Base-by-base conservation (phyloP, 2,113 vertebrate species). In the Corydoras sp. region DNA sequence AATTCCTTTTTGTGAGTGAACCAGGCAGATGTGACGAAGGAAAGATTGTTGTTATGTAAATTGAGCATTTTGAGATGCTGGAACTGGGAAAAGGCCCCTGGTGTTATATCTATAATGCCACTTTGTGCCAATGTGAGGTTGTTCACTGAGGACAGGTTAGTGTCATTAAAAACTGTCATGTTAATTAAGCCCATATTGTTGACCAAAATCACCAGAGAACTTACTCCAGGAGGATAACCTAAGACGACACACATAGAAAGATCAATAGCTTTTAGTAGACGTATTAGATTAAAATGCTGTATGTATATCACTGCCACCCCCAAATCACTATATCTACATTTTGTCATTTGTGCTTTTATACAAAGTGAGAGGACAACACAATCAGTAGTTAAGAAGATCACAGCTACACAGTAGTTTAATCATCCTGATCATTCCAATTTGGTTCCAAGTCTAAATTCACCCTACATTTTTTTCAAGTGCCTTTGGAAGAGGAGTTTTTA, bases 71-170 rank as follows among this genome's bases (percentile, higher is more conserved):
- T 54, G 9, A 89, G 88, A 54, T 55, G 74, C 2, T 11, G 43
- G 68, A 91, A 85, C 6, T 82, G 81, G 2, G 48, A 1, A 18
- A 90, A 84, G 4, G 90, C 85, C 3, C 79, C 72, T 0, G 72
- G 65, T 0, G 73, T 55, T 3, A 92, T 81, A 0, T 24, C 30
- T 0, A 78, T 78, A 31, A 88, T 66, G 0, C 77, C 77, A 0
- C 81, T 78, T 0, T 48, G 13, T 2, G 78, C 35, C 2, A 88
- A 72, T 7, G 50, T 81, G 24, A 90, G 79, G 10, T 75, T 74
- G 58, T 75, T 74, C 3, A 89, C 77, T 0, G 88, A 86, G 14
- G 15, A 5, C 24, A 90, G 75, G 31, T 13, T 64, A 0, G 80
- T 70, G n/a, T 85, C 83, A 10, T 48, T 75, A 31, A 89, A 84